Conservation (phyloP, 2,113 vertebrate genomes). For the Mixornis gularis region DNA sequence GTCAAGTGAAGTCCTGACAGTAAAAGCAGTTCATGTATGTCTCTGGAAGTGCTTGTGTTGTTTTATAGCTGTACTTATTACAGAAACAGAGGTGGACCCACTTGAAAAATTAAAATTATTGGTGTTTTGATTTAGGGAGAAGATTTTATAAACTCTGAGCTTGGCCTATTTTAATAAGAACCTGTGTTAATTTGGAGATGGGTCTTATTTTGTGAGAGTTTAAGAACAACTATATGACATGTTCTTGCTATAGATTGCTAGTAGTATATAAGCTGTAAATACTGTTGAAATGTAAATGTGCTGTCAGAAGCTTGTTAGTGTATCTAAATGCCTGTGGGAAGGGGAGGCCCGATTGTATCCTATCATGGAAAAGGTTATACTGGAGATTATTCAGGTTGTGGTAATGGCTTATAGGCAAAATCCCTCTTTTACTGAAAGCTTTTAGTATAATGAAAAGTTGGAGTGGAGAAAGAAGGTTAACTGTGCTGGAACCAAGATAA, state of each 20-base stretch:
- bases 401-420: background rate
- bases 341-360: background rate
- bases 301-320: background rate
- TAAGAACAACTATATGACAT: background rate
- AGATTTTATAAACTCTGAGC: background rate
- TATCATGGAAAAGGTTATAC: background rate
- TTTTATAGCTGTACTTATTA: background rate
- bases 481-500: background rate
- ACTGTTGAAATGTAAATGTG: background rate
- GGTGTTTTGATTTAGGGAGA: background rate
- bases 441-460: background rate
- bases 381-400: background rate
- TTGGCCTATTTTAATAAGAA: background rate
- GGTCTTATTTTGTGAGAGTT: background rate
- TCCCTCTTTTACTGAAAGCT: conserved; percentile 7
- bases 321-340: background rate
- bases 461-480: background rate
- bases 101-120: background rate
- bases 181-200: background rate
- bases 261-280: background rate
- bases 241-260: background rate
- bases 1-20: conserved; percentile 24
- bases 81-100: background rate
- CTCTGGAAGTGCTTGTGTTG: conserved; percentile 4
- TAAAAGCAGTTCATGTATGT: background rate